Conservation (phyloP, 2,113 vertebrate species). For the Oncorhynchus keta region DNA sequence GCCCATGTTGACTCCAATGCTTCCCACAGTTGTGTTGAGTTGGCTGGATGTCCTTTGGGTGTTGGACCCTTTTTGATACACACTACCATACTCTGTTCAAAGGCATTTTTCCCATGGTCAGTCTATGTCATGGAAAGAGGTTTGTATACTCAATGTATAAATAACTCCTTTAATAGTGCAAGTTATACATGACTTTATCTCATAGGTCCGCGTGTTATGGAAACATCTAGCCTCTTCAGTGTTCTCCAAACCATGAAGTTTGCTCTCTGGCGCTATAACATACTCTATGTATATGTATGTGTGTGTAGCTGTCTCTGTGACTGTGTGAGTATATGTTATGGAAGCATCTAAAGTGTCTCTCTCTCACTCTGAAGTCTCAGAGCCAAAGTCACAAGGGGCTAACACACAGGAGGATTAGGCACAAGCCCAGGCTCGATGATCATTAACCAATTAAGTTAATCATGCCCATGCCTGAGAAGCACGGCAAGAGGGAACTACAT, state of each 20-base stretch:
- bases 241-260: neutral
- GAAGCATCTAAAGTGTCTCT: slow-evolving; percentile 20
- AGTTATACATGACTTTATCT: no score
- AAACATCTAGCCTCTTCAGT: neutral
- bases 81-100: no score
- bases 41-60: no score
- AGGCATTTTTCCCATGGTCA: no score
- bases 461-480: slow-evolving; percentile 55
- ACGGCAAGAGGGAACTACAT: slow-evolving; percentile 51
- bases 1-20: no score
- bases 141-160: no score
- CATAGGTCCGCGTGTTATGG: neutral
- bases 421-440: slow-evolving; percentile 49
- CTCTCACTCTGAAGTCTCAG: slow-evolving; percentile 32
- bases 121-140: no score
- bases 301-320: neutral
- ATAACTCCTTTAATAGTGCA: no score
- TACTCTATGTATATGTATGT: neutral
- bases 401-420: slow-evolving; percentile 52
- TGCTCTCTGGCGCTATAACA: neutral
- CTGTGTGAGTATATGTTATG: slow-evolving; percentile 5
- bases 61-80: no score
- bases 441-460: slow-evolving; percentile 70
- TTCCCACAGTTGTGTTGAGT: no score
- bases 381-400: slow-evolving; percentile 24